Conservation (phyloP, 2,888 invertebrate species). For the Platycheirus albimanus region DNA sequence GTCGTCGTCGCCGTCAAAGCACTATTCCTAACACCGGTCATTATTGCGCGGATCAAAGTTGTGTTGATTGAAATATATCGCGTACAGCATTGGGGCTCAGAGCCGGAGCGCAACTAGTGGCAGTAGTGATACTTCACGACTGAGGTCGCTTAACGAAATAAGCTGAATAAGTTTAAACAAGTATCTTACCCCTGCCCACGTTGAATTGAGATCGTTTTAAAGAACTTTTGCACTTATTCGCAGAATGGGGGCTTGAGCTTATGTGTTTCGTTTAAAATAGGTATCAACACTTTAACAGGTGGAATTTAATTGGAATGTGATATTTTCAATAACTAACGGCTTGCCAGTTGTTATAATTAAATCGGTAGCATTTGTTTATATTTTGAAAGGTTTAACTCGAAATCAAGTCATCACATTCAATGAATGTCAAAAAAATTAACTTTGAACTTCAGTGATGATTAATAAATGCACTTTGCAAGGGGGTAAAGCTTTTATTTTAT, state of each 20-base stretch:
- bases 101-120: conserved; percentile 35
- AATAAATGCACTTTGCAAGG: too few relatives aligned
- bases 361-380: too few relatives aligned
- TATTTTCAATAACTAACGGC: too few relatives aligned
- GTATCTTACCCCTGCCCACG: not conserved
- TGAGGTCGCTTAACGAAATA: conserved; percentile 50
- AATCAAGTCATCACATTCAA: too few relatives aligned
- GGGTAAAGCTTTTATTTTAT: too few relatives aligned
- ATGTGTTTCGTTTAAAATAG: not conserved
- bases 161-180: conserved; percentile 34
- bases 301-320: not conserved
- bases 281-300: not conserved
- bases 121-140: conserved; percentile 34
- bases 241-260: not conserved
- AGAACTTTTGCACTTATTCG: not conserved
- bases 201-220: not conserved
- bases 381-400: too few relatives aligned
- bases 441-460: too few relatives aligned
- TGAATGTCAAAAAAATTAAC: too few relatives aligned
- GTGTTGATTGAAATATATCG: not conserved
- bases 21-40: conserved; percentile 53
- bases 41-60: conserved; percentile 1
- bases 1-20: conserved; percentile 13
- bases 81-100: conserved; percentile 6
- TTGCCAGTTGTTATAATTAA: too few relatives aligned